Percentiles rank a stretch among this genome's conserved stretches.
These are phyloP conservation scores for Oscheius sp. DNA, from an alignment of 2,888 invertebrate genomes.

Conservation along the genomic window DNA sequence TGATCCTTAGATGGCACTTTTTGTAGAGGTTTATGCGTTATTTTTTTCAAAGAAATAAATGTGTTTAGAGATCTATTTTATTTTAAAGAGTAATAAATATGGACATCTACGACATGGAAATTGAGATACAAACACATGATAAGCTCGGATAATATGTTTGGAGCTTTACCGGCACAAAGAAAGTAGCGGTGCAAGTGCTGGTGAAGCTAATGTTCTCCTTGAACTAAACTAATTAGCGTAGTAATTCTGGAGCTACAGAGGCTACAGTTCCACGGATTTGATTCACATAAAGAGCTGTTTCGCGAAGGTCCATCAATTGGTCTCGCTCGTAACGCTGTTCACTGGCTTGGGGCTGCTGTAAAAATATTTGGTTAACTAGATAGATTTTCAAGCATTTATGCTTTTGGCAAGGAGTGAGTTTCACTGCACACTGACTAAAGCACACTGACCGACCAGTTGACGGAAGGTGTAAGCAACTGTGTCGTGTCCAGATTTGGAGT, in stretches of 20 bases:
- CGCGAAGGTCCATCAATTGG: slow-evolving; percentile 36
- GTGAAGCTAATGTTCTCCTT: background rate
- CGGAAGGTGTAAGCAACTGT: background rate
- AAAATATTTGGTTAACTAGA: background rate
- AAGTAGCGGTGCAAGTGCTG: slow-evolving; percentile 8
- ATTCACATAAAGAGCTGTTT: slow-evolving; percentile 6
- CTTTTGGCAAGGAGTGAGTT: background rate
- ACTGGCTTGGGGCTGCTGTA: background rate
- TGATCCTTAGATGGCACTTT: slow-evolving; percentile 13
- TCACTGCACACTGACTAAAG: slow-evolving; percentile 10
- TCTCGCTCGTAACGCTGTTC: slow-evolving; percentile 40
- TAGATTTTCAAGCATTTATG: background rate
- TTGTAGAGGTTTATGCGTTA: background rate
- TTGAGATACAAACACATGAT: slow-evolving; percentile 24
- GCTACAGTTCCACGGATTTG: slow-evolving; percentile 7
- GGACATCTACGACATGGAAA: slow-evolving; percentile 6
- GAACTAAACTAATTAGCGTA: slow-evolving; percentile 21
- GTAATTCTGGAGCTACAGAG: slow-evolving; percentile 28
- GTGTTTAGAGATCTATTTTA: background rate
- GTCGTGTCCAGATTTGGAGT: slow-evolving; percentile 45
- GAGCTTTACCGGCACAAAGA: slow-evolving; percentile 6
- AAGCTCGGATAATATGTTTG: slow-evolving; percentile 10
- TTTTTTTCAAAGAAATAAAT: background rate
- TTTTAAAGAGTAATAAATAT: background rate
- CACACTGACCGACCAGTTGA: slow-evolving; percentile 35